A percentile compares a stretch with the other conserved stretches of the same genome.
Conservation (phyloP, 2,888 invertebrate genomes). For the Morpho achilles region DNA sequence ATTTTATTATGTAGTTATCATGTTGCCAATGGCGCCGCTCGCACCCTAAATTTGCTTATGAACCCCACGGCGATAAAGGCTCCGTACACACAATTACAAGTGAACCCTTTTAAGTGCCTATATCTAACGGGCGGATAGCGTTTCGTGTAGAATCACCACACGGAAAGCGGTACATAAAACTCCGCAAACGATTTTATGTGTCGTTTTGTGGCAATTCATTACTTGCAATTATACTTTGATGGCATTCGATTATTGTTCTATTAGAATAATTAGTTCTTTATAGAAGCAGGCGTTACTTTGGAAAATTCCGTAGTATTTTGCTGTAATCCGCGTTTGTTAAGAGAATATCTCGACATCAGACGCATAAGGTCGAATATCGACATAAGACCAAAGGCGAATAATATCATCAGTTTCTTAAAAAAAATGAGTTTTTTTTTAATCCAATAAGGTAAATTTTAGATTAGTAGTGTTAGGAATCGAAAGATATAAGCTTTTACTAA, state of each 20-base stretch:
- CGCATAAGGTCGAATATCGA: too few relatives aligned
- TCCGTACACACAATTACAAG: slow-evolving; percentile 29
- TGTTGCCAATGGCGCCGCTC: slow-evolving; percentile 20
- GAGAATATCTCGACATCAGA: too few relatives aligned
- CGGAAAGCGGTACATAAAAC: neutral
- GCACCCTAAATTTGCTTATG: slow-evolving; percentile 24
- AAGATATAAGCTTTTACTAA: too few relatives aligned
- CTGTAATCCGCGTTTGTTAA: too few relatives aligned
- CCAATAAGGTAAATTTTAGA: too few relatives aligned
- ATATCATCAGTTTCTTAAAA: too few relatives aligned
- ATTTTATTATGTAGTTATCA: neutral
- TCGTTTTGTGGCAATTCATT: neutral
- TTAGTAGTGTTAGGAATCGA: too few relatives aligned
- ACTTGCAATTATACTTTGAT: neutral
- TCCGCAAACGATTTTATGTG: neutral
- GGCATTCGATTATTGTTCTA: neutral
- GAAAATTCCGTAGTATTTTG: too few relatives aligned
- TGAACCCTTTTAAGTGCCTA: slow-evolving; percentile 27
- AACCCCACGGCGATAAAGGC: slow-evolving; percentile 24
- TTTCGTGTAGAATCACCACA: slow-evolving; percentile 14
- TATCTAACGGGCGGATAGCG: slow-evolving; percentile 21
- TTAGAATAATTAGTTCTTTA: neutral
- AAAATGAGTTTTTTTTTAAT: too few relatives aligned
- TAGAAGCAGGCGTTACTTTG: too few relatives aligned
- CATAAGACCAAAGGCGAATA: too few relatives aligned